phyloP scores from a whole-genome alignment of 2,113 vertebrate species.

The Catharus fuscescens region DNA sequence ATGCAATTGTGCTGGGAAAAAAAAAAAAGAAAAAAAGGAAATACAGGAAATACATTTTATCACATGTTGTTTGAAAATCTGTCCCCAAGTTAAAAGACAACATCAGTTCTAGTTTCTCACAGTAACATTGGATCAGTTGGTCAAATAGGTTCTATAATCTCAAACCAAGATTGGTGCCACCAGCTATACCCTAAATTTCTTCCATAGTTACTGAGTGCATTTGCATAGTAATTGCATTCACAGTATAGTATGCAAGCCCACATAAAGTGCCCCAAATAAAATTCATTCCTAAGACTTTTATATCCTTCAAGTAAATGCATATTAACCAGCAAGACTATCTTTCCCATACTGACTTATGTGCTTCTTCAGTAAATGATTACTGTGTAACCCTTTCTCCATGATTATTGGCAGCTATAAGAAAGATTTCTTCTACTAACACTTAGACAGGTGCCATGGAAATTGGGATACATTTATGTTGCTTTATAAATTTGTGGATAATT shows the following conservation, averaged over 20 bases:
- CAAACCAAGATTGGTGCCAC: not conserved
- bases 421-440: not conserved
- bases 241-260: not conserved
- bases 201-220: not conserved
- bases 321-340: not conserved
- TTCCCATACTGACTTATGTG: slow-evolving; percentile 9
- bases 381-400: not conserved
- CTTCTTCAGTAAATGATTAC: not conserved
- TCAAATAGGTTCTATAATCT: slow-evolving; percentile 1
- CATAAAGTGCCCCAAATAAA: not conserved
- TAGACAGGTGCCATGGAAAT: not conserved
- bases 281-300: not conserved
- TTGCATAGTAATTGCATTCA: slow-evolving; percentile 29
- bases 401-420: not conserved
- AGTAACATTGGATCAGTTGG: not conserved
- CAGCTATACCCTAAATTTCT: not conserved
- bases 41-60: not conserved
- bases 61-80: not conserved
- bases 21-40: not conserved
- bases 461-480: not conserved
- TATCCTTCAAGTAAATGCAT: not conserved
- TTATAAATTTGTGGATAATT: not conserved
- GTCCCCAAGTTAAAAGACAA: not conserved
- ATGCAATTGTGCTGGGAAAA: not conserved
- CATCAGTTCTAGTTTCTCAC: not conserved